Evolutionary conservation across 2,113 vertebrate genomes (phyloP).

Genomic region (Coreoperca whiteheadi): DNA sequence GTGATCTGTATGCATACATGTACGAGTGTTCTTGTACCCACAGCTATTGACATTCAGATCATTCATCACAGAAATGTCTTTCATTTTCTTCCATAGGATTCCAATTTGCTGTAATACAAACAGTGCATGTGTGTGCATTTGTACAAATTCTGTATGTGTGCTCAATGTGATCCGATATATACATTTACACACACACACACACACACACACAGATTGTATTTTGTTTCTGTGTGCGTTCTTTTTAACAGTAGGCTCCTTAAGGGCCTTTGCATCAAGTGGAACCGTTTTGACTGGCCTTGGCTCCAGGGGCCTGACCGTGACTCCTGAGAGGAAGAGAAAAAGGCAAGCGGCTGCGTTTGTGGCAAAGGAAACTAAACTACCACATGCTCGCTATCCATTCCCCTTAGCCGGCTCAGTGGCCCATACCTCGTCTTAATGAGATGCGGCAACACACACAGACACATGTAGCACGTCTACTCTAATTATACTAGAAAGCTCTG

Average conservation of each 20-base stretch:
- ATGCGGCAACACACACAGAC: conserved; percentile 77
- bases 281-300: conserved; percentile 65
- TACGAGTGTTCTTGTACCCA: background rate
- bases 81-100: conserved; percentile 1
- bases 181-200: conserved; percentile 11
- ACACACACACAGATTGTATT: conserved; percentile 10
- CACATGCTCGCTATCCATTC: conserved; percentile 67
- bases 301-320: conserved; percentile 45
- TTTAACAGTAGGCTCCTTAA: conserved; percentile 56
- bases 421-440: conserved; percentile 73
- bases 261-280: conserved; percentile 64
- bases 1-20: background rate
- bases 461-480: conserved; percentile 80
- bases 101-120: background rate
- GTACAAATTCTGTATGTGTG: background rate
- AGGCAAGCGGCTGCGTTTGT: conserved; percentile 29
- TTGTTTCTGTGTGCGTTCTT: conserved; percentile 10
- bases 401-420: conserved; percentile 68
- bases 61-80: background rate
- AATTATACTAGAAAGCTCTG: conserved; percentile 71
- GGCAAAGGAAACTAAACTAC: conserved; percentile 49
- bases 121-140: background rate
- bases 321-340: conserved; percentile 52
- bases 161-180: background rate
- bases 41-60: background rate